These are phyloP conservation scores for Dinoponera quadriceps DNA, from an alignment of 1,140 invertebrate species.

Conservation along the genomic window DNA sequence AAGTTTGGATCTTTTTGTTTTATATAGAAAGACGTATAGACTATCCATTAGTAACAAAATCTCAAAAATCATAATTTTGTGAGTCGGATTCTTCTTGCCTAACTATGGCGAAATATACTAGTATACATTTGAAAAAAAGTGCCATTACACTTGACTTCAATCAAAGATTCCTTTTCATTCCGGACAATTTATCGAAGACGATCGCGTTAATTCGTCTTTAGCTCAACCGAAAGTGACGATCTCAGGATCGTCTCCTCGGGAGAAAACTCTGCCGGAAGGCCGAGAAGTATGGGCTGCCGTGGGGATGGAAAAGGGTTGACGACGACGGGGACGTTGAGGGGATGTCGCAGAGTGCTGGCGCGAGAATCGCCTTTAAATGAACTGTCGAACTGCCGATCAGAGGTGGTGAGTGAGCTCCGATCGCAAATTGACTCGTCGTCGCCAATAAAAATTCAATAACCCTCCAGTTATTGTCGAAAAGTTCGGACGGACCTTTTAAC, in stretches of 20 bases:
- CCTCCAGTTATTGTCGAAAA: slow-evolving; percentile 74
- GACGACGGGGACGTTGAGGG: neutral
- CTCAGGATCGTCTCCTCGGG: neutral
- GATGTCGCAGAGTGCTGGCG: neutral
- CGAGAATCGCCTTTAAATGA: slow-evolving; percentile 72
- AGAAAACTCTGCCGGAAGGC: neutral
- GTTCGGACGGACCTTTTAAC: slow-evolving; percentile 70
- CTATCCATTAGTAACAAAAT: no score
- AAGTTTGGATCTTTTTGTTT: no score
- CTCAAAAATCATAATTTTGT: no score
- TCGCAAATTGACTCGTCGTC: slow-evolving; percentile 81
- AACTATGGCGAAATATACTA: no score
- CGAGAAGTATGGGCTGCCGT: neutral
- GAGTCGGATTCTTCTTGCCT: no score
- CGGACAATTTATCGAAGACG: neutral
- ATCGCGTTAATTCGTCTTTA: slow-evolving; percentile 29
- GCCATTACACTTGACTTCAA: no score
- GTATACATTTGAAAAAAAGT: no score
- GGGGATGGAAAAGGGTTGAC: neutral
- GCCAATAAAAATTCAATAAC: slow-evolving; percentile 84
- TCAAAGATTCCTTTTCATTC: neutral
- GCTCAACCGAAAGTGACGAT: neutral
- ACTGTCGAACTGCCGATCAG: slow-evolving; percentile 74
- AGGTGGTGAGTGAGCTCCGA: slow-evolving; percentile 60
- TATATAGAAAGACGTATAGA: no score